Evolutionary conservation across 2,888 invertebrate species (phyloP).

Genomic region (Silvanus unidentatus): DNA sequence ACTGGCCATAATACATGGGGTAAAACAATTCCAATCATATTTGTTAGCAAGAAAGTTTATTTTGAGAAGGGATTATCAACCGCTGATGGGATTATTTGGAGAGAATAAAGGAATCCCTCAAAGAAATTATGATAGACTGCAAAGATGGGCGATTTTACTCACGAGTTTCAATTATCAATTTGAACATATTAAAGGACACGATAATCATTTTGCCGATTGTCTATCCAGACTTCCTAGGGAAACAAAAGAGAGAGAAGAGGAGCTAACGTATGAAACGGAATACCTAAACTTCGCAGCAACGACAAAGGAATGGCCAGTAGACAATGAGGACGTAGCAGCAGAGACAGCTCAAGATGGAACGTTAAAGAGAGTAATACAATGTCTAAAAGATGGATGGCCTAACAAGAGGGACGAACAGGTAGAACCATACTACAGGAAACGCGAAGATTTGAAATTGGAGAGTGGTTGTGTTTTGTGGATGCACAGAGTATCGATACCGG

Average conservation of each 20-base stretch:
- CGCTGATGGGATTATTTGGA: constrained; percentile 8
- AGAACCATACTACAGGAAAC: neutral
- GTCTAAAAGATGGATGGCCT: constrained; percentile 4
- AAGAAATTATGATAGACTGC: constrained; percentile 32
- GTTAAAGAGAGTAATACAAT: neutral
- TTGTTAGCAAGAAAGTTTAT: constrained; percentile 24
- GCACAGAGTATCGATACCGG: neutral
- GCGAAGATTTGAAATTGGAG: neutral
- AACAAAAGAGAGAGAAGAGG: constrained; percentile 3
- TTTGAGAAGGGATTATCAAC: constrained; percentile 10
- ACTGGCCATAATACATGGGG: constrained; percentile 33
- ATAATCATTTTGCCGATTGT: constrained; percentile 14
- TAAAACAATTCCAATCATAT: constrained; percentile 35
- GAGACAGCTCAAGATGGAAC: constrained; percentile 5
- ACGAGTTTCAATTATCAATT: constrained; percentile 13
- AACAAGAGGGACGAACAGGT: neutral
- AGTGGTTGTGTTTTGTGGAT: neutral
- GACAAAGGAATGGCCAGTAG: constrained; percentile 14
- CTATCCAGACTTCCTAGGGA: constrained; percentile 10
- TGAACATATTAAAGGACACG: constrained; percentile 11
- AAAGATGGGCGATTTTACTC: constrained; percentile 26
- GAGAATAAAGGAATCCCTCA: constrained; percentile 28
- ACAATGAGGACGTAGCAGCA: constrained; percentile 9
- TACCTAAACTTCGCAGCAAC: constrained; percentile 13
- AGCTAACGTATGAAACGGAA: constrained; percentile 2